A percentile compares a stretch with the other conserved stretches of the same genome.
These are phyloP conservation scores for Pelusios castaneus DNA, from an alignment of 2,113 vertebrate species.

Conservation along the genomic window DNA sequence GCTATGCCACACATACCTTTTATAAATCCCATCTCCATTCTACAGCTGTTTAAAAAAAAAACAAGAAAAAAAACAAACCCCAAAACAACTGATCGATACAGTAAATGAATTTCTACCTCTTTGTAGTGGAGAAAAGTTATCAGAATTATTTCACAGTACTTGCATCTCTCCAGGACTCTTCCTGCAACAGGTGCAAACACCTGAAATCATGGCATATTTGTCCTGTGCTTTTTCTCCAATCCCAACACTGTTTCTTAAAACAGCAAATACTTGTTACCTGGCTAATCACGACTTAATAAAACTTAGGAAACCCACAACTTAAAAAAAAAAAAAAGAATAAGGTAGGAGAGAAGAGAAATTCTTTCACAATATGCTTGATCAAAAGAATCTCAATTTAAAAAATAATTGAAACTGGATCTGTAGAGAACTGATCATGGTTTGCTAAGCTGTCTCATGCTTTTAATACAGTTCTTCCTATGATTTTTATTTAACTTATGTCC, in stretches of 20 bases:
- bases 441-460: constrained; percentile 16
- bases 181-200: constrained; percentile 58
- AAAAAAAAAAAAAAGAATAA: constrained; percentile 59
- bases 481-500: constrained; percentile 67
- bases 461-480: constrained; percentile 49
- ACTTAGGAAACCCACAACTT: constrained; percentile 62
- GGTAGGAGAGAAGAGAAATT: constrained; percentile 24
- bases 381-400: constrained; percentile 53
- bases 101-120: constrained; percentile 54
- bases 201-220: constrained; percentile 57
- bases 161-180: constrained; percentile 62
- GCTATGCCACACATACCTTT: neutral
- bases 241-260: constrained; percentile 37
- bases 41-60: constrained; percentile 24
- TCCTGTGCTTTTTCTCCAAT: constrained; percentile 51
- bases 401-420: constrained; percentile 46
- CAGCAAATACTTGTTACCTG: constrained; percentile 38
- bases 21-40: constrained; percentile 54
- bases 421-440: neutral
- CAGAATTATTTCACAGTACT: constrained; percentile 56
- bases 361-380: constrained; percentile 62
- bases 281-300: constrained; percentile 58
- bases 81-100: constrained; percentile 18
- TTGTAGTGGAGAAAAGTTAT: constrained; percentile 45
- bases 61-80: no score